Base-by-base conservation (phyloP, 2,888 invertebrate genomes). In the Drosophila mettleri region DNA sequence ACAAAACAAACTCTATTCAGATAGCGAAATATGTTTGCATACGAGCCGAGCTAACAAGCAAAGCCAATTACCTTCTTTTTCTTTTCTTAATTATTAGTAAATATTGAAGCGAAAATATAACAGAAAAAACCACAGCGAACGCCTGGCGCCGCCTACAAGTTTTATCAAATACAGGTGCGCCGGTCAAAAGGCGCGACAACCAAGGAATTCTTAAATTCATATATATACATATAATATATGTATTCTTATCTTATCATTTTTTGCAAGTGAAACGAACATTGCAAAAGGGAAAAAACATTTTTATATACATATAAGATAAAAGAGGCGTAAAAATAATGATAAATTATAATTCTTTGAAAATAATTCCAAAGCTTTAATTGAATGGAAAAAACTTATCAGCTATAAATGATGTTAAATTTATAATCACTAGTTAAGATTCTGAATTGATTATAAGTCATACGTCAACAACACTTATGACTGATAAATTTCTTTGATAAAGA, bases 21-120 rank as follows among this genome's bases (percentile, higher is more conserved):
- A 74, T 63, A 58, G 58, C 27, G 20, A 18, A 2, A 36, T 39
- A 49, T 66, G 43, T 61, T 63, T 67, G 55, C 52, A n/a, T 20
- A 22, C 20, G 22, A 10, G 52, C 61, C 52, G 64, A 63, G 45
- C 12, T 39, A 68, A 84, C 87, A 82, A 66, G 78, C 66, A 85
- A 84, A 87, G 73, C 61, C 87, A 85, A 84, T 87, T 84, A 84
- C 52, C 61, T 54, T 48, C 33, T 45, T 70, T 62, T 81, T 81
- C n/a, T 0, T 0, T n/a, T 16, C 27, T 66, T 81, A 85, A 85
- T 85, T 86, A 85, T 70, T 69, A 57, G 83, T 62, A 85, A 87
- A 84, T 82, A 84, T 79, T 87, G 54, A 20, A 22, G 31, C 39
- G 48, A 36, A 53, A 55, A 52, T 24, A 9, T 12, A 16, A 16